phyloP scores from a whole-genome alignment of 2,888 invertebrate genomes.

The Nebria brevicollis region DNA sequence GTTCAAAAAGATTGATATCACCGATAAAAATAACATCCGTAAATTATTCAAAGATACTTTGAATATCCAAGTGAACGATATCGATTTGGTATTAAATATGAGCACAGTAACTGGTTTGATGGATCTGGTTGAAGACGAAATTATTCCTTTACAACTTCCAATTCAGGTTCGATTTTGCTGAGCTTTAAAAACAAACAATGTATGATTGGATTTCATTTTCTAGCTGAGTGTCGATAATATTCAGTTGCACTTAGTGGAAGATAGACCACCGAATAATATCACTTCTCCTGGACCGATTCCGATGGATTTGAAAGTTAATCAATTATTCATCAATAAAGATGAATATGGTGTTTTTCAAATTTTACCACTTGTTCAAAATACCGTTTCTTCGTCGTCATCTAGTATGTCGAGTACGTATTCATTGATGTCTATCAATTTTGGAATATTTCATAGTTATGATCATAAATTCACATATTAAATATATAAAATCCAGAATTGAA shows the following conservation, averaged over 20 bases:
- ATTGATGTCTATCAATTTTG: background rate
- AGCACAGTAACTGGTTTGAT: conserved; percentile 83
- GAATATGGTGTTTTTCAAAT: conserved; percentile 79
- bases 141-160: conserved; percentile 82
- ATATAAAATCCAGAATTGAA: background rate
- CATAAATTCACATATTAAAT: background rate
- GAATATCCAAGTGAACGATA: conserved; percentile 73
- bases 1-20: conserved; percentile 59
- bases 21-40: conserved; percentile 62
- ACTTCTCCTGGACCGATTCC: conserved; percentile 86
- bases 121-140: conserved; percentile 89
- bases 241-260: conserved; percentile 81
- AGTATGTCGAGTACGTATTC: conserved; percentile 49
- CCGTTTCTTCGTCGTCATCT: conserved; percentile 50
- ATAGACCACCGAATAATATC: conserved; percentile 81
- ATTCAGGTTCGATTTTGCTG: conserved; percentile 71
- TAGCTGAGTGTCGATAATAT: conserved; percentile 81
- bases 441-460: background rate
- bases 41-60: conserved; percentile 67
- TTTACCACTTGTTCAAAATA: conserved; percentile 65
- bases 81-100: conserved; percentile 78
- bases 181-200: background rate
- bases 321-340: conserved; percentile 76
- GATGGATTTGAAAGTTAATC: conserved; percentile 77
- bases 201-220: conserved; percentile 50